A percentile compares a stretch with the other conserved stretches of the same genome.
These are phyloP conservation scores for Aelia acuminata DNA, from an alignment of 2,888 invertebrate genomes.

Conservation along the genomic window DNA sequence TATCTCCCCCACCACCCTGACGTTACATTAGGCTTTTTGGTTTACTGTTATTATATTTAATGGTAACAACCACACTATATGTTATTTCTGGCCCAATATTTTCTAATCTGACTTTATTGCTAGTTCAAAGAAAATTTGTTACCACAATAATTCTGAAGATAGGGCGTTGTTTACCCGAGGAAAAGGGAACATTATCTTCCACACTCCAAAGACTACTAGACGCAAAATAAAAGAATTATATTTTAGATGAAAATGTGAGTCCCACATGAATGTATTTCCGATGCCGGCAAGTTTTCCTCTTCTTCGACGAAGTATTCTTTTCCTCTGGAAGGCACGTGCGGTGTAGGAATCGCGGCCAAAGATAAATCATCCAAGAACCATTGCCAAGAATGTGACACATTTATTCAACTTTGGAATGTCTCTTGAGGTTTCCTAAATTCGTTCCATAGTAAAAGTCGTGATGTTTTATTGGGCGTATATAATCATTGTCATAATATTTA, in stretches of 20 bases:
- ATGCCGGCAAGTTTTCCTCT: background rate
- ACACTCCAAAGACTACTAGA: too few species aligned
- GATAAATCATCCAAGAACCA: background rate
- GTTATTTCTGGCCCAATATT: background rate
- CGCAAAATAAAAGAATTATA: too few species aligned
- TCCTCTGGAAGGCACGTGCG: background rate
- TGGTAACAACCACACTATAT: background rate
- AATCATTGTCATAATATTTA: background rate
- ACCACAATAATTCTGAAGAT: background rate
- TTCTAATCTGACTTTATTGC: background rate
- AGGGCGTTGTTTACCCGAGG: background rate
- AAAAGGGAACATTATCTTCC: too few species aligned
- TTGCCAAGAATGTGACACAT: constrained; percentile 7
- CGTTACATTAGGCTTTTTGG: background rate
- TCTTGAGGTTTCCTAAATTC: background rate
- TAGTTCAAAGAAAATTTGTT: background rate
- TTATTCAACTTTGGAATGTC: background rate
- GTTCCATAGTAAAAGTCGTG: background rate
- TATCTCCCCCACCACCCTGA: background rate
- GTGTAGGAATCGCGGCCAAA: background rate
- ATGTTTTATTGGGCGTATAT: background rate
- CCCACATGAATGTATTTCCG: too few species aligned
- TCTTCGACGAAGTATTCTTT: background rate
- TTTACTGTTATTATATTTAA: constrained; percentile 4
- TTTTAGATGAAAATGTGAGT: too few species aligned